Conservation (phyloP, 2,797 vertebrate genomes). For the Bradypus variegatus region DNA sequence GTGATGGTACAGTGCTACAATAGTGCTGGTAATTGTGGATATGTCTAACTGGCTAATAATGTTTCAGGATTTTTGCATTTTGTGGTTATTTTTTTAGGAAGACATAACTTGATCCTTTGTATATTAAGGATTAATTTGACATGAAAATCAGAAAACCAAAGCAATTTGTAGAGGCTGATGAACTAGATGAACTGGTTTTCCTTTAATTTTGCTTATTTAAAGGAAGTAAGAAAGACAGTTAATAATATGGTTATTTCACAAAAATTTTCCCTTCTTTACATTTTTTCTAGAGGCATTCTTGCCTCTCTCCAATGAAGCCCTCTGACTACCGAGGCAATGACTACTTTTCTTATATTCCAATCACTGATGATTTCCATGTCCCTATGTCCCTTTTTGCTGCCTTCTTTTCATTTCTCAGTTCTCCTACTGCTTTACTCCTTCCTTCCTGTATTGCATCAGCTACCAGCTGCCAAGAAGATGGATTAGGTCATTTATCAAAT, state of each 20-base stretch:
- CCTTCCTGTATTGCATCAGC: not conserved
- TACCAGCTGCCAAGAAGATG: not conserved
- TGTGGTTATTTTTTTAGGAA: not conserved
- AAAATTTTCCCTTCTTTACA: not conserved
- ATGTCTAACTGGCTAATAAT: not conserved
- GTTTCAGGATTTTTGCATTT: not conserved
- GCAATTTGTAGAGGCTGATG: not conserved
- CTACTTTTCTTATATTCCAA: not conserved
- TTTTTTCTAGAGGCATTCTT: not conserved
- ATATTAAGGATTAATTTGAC: not conserved
- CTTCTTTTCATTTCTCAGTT: not conserved
- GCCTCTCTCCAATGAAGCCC: not conserved
- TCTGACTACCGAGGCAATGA: not conserved
- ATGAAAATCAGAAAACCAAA: slow-evolving; percentile 13
- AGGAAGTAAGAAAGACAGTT: not conserved
- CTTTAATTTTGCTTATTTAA: not conserved
- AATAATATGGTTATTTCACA: not conserved
- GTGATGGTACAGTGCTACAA: not conserved
- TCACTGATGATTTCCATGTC: not conserved
- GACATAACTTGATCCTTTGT: not conserved
- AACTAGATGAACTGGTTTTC: not conserved
- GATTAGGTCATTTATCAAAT: slow-evolving; percentile 4
- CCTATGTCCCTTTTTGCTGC: not conserved
- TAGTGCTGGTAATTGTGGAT: not conserved
- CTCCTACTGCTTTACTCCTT: not conserved